Conservation (phyloP, 2,888 invertebrate species). For the Zygothrica quintamaculata region DNA sequence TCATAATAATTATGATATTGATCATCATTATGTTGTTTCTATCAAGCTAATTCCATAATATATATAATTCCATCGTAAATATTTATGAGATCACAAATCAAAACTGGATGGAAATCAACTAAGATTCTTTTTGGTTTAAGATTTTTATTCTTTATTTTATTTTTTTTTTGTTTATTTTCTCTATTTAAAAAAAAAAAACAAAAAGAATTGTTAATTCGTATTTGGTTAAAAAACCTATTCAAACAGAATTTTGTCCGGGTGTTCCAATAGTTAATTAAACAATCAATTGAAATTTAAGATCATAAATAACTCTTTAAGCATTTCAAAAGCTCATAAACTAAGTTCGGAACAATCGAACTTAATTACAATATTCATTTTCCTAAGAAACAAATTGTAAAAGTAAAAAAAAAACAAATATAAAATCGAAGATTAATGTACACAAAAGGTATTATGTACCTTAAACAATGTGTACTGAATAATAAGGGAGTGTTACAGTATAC, state of each 20-base stretch:
- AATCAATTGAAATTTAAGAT: conserved; percentile 1
- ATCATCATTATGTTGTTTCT: conserved; percentile 8
- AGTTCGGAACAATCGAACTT: conserved; percentile 49
- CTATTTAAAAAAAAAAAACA: too few relatives aligned
- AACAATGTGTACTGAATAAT: too few relatives aligned
- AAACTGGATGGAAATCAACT: conserved; percentile 54
- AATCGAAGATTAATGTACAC: too few relatives aligned
- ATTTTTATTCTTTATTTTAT: too few relatives aligned
- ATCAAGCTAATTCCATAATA: conserved; percentile 26
- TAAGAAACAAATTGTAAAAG: neutral
- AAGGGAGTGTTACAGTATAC: too few relatives aligned
- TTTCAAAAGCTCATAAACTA: conserved; percentile 47
- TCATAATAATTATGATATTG: neutral
- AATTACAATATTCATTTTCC: conserved; percentile 27
- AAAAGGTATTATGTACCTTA: too few relatives aligned
- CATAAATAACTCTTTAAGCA: conserved; percentile 24
- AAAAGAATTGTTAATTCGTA: neutral
- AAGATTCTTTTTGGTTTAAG: too few relatives aligned
- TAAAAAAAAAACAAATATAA: too few relatives aligned
- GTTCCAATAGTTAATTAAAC: conserved; percentile 9
- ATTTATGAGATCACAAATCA: conserved; percentile 60
- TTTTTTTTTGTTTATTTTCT: too few relatives aligned
- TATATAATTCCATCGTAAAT: too few relatives aligned
- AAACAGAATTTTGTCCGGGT: conserved; percentile 61
- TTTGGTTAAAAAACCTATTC: conserved; percentile 14